Conservation (phyloP, 2,888 invertebrate species). For the Chrysolina americana region DNA sequence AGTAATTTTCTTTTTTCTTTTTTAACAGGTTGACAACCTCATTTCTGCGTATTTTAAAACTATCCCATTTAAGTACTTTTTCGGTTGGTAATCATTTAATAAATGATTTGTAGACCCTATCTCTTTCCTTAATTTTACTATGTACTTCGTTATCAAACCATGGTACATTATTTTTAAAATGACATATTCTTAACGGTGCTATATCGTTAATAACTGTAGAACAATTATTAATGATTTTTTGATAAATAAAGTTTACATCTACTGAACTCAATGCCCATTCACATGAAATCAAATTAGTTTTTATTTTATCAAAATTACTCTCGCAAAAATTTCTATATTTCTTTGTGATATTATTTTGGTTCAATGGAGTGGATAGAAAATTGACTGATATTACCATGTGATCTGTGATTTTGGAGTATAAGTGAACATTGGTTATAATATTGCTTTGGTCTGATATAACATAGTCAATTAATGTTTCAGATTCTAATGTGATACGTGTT, state of each 20-base stretch:
- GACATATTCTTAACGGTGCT: too few species aligned
- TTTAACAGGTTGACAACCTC: neutral
- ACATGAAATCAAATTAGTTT: constrained; percentile 8
- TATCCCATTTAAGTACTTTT: constrained; percentile 16
- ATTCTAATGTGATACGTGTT: constrained; percentile 17
- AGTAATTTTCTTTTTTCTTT: too few species aligned
- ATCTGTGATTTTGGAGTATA: constrained; percentile 2
- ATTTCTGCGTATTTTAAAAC: neutral
- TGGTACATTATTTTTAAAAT: too few species aligned
- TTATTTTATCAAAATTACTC: constrained; percentile 14
- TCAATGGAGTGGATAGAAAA: neutral
- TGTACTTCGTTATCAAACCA: constrained; percentile 8
- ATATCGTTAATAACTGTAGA: neutral
- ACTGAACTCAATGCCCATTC: constrained; percentile 13
- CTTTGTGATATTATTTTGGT: constrained; percentile 2
- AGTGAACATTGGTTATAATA: constrained; percentile 7
- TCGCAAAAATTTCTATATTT: constrained; percentile 18
- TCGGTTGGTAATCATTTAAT: neutral
- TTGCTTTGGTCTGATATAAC: constrained; percentile 9
- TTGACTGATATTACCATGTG: constrained; percentile 14
- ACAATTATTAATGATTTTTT: constrained; percentile 16
- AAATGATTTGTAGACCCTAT: too few species aligned
- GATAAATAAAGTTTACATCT: constrained; percentile 24
- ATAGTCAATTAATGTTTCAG: constrained; percentile 11
- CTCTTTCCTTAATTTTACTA: too few species aligned